phyloP scores from a whole-genome alignment of 2,888 invertebrate species.

The Yponomeuta sedellus region DNA sequence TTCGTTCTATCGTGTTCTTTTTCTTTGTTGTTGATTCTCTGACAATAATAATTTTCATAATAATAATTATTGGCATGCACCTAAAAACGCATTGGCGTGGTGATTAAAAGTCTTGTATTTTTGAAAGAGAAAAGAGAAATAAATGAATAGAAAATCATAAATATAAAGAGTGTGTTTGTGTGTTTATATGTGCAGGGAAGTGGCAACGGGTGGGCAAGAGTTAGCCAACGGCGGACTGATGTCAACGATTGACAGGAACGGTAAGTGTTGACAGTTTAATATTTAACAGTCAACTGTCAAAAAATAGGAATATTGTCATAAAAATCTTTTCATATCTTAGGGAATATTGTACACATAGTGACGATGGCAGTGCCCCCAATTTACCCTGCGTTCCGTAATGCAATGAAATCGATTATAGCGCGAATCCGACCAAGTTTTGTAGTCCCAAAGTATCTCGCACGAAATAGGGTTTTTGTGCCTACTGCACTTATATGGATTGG shows the following conservation, averaged over 20 bases:
- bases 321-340: background rate
- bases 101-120: conserved; percentile 31
- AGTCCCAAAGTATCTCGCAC: too few species aligned
- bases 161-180: conserved; percentile 72
- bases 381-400: too few species aligned
- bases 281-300: conserved; percentile 7
- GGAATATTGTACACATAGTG: background rate
- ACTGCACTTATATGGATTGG: too few species aligned
- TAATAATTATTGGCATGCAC: conserved; percentile 59
- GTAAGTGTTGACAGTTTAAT: conserved; percentile 16
- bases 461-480: too few species aligned
- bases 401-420: too few species aligned
- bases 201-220: conserved; percentile 25
- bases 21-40: conserved; percentile 33
- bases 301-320: background rate
- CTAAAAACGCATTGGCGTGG: conserved; percentile 55
- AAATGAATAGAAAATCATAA: conserved; percentile 20
- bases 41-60: conserved; percentile 27
- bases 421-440: too few species aligned
- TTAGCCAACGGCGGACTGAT: background rate
- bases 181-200: conserved; percentile 75
- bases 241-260: conserved; percentile 11
- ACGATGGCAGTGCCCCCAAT: too few species aligned
- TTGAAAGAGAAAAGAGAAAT: conserved; percentile 33
- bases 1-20: conserved; percentile 32